Percentiles rank a stretch among this genome's conserved stretches.
Evolutionary conservation across 2,888 invertebrate species (phyloP).

Genomic region (Trichogramma dendrolimi): DNA sequence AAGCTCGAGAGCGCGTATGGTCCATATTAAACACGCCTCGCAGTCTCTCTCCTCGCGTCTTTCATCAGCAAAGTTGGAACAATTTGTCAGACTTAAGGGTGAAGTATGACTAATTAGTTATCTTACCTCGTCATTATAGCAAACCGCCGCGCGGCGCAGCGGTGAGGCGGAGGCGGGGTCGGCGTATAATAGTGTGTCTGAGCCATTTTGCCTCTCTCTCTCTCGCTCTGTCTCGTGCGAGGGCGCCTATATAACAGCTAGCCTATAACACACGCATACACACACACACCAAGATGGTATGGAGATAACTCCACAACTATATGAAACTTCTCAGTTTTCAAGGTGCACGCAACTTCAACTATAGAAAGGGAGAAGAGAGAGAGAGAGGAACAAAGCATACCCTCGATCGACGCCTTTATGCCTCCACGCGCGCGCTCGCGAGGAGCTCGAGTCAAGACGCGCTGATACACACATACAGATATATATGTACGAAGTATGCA

Average conservation of each 20-base stretch:
- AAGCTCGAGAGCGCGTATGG: slow-evolving; percentile 27
- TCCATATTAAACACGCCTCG: slow-evolving; percentile 38
- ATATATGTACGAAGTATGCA: background rate
- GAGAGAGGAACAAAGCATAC: background rate
- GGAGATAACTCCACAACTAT: background rate
- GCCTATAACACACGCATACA: too few species aligned
- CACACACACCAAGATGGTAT: too few species aligned
- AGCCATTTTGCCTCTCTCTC: slow-evolving; percentile 6
- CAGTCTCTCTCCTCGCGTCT: slow-evolving; percentile 21
- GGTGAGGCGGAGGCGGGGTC: too few species aligned
- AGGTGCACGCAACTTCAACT: slow-evolving; percentile 2
- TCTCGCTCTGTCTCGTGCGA: background rate
- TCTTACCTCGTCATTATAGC: slow-evolving; percentile 37
- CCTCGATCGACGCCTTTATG: slow-evolving; percentile 17
- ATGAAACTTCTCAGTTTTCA: slow-evolving; percentile 15
- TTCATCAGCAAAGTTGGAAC: slow-evolving; percentile 42
- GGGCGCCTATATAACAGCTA: too few species aligned
- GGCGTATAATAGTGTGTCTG: background rate
- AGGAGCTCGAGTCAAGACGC: too few species aligned
- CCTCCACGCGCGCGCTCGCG: background rate
- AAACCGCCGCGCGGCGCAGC: slow-evolving; percentile 14
- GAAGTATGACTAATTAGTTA: slow-evolving; percentile 46
- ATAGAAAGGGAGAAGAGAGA: too few species aligned
- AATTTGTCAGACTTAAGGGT: slow-evolving; percentile 44
- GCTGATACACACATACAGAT: background rate